phyloP scores from a whole-genome alignment of 2,113 vertebrate species.

The Passer domesticus region DNA sequence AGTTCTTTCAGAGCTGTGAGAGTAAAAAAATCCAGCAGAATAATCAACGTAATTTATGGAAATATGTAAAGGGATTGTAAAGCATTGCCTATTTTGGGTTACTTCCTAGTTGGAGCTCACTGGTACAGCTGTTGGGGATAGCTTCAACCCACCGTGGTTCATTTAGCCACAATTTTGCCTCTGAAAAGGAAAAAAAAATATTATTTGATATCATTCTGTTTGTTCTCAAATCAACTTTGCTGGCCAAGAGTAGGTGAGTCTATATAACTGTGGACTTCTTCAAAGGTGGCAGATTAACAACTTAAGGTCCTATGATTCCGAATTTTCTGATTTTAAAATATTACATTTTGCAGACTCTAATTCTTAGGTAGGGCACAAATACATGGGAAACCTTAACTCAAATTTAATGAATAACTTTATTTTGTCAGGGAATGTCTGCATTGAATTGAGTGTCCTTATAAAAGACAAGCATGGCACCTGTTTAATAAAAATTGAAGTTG shows the following conservation, averaged over 20 bases:
- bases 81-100: neutral
- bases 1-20: neutral
- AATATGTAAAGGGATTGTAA: neutral
- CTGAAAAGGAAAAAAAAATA: neutral
- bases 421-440: neutral
- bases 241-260: neutral
- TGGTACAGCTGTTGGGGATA: neutral
- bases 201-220: neutral
- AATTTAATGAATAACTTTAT: neutral
- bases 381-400: neutral
- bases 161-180: neutral
- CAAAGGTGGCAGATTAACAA: neutral
- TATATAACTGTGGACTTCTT: neutral
- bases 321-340: neutral
- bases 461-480: neutral
- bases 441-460: neutral
- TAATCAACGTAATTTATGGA: neutral
- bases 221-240: neutral
- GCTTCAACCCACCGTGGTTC: neutral
- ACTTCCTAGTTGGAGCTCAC: neutral
- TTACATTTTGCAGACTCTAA: neutral
- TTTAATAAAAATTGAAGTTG: neutral
- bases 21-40: neutral
- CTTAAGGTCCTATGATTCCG: fast-evolving
- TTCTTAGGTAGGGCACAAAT: neutral